Evolutionary conservation across 2,113 vertebrate species (phyloP).

Genomic region (Engraulis encrasicolus): DNA sequence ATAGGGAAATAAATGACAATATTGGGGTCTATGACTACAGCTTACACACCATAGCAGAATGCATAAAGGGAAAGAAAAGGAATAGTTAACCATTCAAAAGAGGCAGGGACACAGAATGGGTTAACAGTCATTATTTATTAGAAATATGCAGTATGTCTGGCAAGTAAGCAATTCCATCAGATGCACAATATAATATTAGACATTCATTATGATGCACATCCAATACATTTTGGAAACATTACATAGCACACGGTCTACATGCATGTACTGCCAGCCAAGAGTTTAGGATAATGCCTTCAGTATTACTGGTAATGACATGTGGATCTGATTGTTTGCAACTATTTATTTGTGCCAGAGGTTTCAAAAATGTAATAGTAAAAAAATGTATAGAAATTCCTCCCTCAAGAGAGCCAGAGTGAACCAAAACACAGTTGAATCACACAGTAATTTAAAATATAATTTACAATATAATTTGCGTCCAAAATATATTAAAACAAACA

Average conservation of each 20-base stretch:
- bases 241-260: background rate
- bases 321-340: background rate
- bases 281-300: background rate
- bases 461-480: background rate
- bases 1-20: no score
- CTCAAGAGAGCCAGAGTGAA: background rate
- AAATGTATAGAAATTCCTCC: background rate
- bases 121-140: conserved; percentile 20
- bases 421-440: background rate
- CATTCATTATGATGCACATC: background rate
- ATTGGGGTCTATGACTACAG: no score
- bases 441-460: background rate
- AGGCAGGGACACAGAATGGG: background rate
- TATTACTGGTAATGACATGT: background rate
- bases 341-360: background rate
- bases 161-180: background rate
- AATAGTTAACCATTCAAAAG: background rate
- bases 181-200: background rate
- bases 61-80: no score
- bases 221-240: background rate
- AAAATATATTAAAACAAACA: background rate
- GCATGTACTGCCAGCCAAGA: background rate
- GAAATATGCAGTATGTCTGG: background rate
- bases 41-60: no score
- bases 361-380: background rate